Evolutionary conservation across 1,140 invertebrate species (phyloP).

Genomic region (Anoplolepis gracilipes): DNA sequence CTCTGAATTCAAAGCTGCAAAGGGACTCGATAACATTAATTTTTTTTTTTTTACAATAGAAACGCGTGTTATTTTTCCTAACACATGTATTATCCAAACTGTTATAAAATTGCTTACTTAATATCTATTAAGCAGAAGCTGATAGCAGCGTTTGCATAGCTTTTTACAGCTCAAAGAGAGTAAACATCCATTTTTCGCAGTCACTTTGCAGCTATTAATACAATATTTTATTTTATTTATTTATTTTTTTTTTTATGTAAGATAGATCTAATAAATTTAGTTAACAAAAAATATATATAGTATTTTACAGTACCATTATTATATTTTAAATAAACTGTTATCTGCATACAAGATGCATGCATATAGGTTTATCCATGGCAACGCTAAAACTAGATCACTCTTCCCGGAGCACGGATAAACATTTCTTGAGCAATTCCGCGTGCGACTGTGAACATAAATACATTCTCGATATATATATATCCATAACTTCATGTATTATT

Average conservation of each 20-base stretch:
- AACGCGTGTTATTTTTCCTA: constrained; percentile 20
- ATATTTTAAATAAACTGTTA: constrained; percentile 79
- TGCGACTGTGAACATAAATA: constrained; percentile 85
- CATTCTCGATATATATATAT: background rate
- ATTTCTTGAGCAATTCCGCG: constrained; percentile 88
- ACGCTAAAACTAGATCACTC: constrained; percentile 83
- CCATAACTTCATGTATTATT: background rate
- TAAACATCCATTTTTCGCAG: constrained; percentile 67
- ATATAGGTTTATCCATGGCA: constrained; percentile 64
- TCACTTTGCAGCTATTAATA: constrained; percentile 77
- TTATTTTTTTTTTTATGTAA: constrained; percentile 66
- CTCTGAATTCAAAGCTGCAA: constrained; percentile 70
- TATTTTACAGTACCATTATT: constrained; percentile 82
- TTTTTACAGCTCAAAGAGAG: constrained; percentile 77
- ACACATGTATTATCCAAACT: constrained; percentile 28
- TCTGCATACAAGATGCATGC: constrained; percentile 71
- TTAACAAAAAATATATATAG: constrained; percentile 85
- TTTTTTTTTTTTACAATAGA: constrained; percentile 63
- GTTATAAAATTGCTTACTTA: constrained; percentile 59
- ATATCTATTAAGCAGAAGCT: constrained; percentile 51
- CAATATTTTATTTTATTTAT: constrained; percentile 77
- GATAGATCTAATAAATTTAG: constrained; percentile 73
- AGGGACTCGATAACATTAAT: constrained; percentile 61
- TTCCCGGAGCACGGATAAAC: constrained; percentile 87
- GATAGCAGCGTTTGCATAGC: constrained; percentile 55